Base-by-base conservation (phyloP, 1,140 invertebrate species). In the Arion vulgaris region DNA sequence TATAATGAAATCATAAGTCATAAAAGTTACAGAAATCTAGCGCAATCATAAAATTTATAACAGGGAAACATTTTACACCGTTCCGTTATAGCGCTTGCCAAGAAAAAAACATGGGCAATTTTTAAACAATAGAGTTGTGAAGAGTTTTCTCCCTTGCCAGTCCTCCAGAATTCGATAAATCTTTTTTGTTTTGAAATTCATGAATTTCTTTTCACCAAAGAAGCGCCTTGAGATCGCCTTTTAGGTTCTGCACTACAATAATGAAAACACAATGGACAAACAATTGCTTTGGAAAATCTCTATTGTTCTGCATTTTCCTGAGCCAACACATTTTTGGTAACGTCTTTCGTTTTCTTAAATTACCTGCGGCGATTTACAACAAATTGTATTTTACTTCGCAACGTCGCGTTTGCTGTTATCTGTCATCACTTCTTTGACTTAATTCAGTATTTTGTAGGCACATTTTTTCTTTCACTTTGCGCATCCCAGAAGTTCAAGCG, bases 361-460 rank as follows among this genome's bases (percentile, higher is more conserved):
- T 32, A 66, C n/a, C 28, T 66, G 62, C 4, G 62, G 28, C 5
- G 5, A 32, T 7, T 7, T 66, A 32, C 7, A n/a, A n/a, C n/a
- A n/a, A 32, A 7, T 66, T 66, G 28, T 32, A 66, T 32, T 7
- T 66, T 17, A 66, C 62, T 66, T 66, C n/a, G n/a, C 5, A 66
- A 66, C n/a, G 62, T 17, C 62, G 28, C 28, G n/a, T 66, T 7
- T 57, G 2, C 53, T 57, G 53, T 57, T 57, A 57, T 66, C n/a
- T 66, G n/a, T 66, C 28, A 66, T 66, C 1, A 66, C 28, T 28
- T 28, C 62, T 66, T n/a, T 66, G 62, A 32, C 62, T 66, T 66
- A 66, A 66, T 32, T 32, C 62, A 66, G 62, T 34, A 66, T 66
- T 66, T 66, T 66, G 62, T 66, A 66, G 62, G 2, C 62, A 32